phyloP scores from a whole-genome alignment of 2,797 vertebrate genomes.

The Nyctalus aviator region DNA sequence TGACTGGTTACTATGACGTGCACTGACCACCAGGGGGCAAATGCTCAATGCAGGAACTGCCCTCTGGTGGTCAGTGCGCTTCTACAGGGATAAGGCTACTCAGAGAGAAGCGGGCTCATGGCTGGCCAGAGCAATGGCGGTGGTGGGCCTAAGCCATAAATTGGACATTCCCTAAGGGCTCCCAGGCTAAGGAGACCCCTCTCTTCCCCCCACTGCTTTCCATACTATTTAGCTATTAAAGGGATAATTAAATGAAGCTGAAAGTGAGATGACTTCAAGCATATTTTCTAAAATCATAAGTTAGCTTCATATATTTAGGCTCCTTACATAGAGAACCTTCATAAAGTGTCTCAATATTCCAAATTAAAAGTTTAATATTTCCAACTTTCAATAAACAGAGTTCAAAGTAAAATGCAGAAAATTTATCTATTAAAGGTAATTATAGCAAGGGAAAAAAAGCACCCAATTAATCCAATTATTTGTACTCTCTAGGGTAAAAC shows the following conservation, averaged over 20 bases:
- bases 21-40: too few relatives aligned
- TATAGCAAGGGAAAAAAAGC: slow-evolving; percentile 69
- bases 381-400: slow-evolving; percentile 27
- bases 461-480: slow-evolving; percentile 80
- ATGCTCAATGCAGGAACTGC: too few relatives aligned
- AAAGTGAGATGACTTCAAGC: not conserved
- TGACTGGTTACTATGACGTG: too few relatives aligned
- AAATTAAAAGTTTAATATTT: not conserved
- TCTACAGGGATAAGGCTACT: too few relatives aligned
- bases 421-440: slow-evolving; percentile 78
- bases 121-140: too few relatives aligned
- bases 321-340: not conserved
- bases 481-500: slow-evolving; percentile 79
- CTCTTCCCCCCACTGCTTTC: not conserved
- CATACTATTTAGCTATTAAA: not conserved
- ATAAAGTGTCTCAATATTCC: not conserved
- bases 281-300: not conserved
- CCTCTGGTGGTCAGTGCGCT: too few relatives aligned
- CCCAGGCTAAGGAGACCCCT: too few relatives aligned
- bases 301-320: not conserved
- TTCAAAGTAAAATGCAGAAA: slow-evolving; percentile 61
- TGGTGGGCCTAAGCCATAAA: too few relatives aligned
- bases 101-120: too few relatives aligned
- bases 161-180: too few relatives aligned
- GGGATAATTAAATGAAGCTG: not conserved